Base-by-base conservation (phyloP, 2,113 vertebrate species). In the Antigone vipio region DNA sequence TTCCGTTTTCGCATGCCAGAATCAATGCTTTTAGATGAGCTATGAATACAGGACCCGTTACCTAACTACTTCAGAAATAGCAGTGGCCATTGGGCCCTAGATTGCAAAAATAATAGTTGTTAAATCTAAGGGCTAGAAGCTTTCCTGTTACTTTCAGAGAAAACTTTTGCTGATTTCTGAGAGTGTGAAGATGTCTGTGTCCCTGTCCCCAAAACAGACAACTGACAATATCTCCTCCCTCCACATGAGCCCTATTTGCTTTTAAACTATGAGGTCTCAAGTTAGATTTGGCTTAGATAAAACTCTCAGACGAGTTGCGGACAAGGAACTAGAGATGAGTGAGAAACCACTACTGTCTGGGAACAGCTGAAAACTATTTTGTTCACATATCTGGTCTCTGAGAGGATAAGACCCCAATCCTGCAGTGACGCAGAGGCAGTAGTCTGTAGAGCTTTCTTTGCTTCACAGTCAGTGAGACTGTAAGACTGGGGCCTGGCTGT, bases 291-390 rank as follows among this genome's bases (percentile, higher is more conserved):
- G 4, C 44, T 66, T 35, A 27, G 11, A 26, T 52, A 17, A 85
- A 88, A 24, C 15, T 35, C 5, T 49, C 0, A 0, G 23, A 26
- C 23, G 38, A 34, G 29, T 5, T 63, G 62, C 69, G 23, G 20
- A n/a, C 13, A 24, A 66, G 24, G 56, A 34, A 21, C 15, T 56
- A 5, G 26, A 38, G 21, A 12, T 34, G 34, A 68, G 2, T 59
- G 47, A 83, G 58, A 63, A 62, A 49, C 11, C 17, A 18, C 26
- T 55, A 13, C 27, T 64, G 50, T 38, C 59, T 85, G 64, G 38
- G 50, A 40, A 38, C 32, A 78, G 49, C 52, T 40, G 44, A 74
- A 73, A 92, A 15, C 58, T 93, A 85, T 90, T 88, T 74, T 42
- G 38, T 35, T 88, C 27, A 1, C 20, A 2, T 88, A 14, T 59